Evolutionary conservation across 2,888 invertebrate genomes (phyloP).

Genomic region (Lepidonotus clava): DNA sequence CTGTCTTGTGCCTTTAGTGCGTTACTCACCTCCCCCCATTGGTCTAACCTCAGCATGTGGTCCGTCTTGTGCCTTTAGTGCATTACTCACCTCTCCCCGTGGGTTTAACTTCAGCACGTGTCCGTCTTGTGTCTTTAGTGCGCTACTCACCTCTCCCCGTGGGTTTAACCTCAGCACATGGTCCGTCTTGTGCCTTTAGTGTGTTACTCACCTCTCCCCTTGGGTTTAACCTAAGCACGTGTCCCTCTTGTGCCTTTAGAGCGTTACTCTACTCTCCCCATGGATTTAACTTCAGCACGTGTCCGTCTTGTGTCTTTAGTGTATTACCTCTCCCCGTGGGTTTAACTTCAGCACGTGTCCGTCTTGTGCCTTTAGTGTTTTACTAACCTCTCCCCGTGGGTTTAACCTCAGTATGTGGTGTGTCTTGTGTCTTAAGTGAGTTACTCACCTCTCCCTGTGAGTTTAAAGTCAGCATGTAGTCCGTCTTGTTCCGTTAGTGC

Average conservation of each 20-base stretch:
- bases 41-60: constrained; percentile 68
- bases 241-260: constrained; percentile 67
- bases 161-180: constrained; percentile 69
- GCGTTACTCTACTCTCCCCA: constrained; percentile 71
- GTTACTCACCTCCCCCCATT: constrained; percentile 70
- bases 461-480: no score
- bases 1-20: constrained; percentile 66
- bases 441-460: no score
- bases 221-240: constrained; percentile 67
- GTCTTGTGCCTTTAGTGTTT: no score
- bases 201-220: no score
- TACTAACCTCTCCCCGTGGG: no score
- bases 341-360: no score
- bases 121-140: constrained; percentile 66
- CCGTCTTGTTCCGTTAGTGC: no score
- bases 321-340: no score
- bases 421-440: no score
- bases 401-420: no score
- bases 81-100: constrained; percentile 73
- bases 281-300: constrained; percentile 67
- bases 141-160: constrained; percentile 70
- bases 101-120: constrained; percentile 69
- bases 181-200: constrained; percentile 65
- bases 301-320: constrained; percentile 65
- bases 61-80: constrained; percentile 65